Conservation (phyloP, 2,888 invertebrate genomes). For the Ophioninae sp. region DNA sequence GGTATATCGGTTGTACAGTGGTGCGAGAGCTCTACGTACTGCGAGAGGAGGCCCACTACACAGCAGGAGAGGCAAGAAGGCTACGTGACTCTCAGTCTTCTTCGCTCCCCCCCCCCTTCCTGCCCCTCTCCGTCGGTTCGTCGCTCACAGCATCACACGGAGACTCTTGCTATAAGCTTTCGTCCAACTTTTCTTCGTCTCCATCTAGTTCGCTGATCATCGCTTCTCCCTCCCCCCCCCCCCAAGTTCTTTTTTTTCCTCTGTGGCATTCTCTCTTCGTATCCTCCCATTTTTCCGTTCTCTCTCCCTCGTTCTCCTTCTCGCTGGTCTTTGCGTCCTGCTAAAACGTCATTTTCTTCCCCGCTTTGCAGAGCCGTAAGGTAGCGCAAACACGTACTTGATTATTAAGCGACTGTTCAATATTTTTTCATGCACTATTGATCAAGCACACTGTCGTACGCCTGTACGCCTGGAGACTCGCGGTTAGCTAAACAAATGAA, state of each 20-base stretch:
- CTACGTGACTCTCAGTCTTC: not conserved
- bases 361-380: not conserved
- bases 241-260: conserved; percentile 40
- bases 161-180: not conserved
- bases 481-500: too few species aligned
- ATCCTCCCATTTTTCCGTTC: not conserved
- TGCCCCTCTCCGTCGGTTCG: not conserved
- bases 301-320: not conserved
- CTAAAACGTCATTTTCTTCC: not conserved
- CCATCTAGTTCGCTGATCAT: conserved; percentile 5
- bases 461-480: too few species aligned
- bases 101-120: not conserved
- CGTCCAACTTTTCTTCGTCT: conserved; percentile 22
- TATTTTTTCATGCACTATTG: not conserved
- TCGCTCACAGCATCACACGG: not conserved
- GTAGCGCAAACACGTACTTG: not conserved
- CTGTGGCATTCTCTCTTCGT: not conserved
- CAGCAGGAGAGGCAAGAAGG: conserved; percentile 12
- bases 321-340: not conserved
- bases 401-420: not conserved
- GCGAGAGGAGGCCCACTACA: conserved; percentile 18
- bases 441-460: too few species aligned
- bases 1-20: conserved; percentile 50
- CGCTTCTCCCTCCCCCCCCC: conserved; percentile 28
- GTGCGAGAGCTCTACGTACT: conserved; percentile 48